Percentiles rank a stretch among this genome's conserved stretches.
Evolutionary conservation across 2,888 invertebrate species (phyloP).

Genomic region (Brachypterus glaber): DNA sequence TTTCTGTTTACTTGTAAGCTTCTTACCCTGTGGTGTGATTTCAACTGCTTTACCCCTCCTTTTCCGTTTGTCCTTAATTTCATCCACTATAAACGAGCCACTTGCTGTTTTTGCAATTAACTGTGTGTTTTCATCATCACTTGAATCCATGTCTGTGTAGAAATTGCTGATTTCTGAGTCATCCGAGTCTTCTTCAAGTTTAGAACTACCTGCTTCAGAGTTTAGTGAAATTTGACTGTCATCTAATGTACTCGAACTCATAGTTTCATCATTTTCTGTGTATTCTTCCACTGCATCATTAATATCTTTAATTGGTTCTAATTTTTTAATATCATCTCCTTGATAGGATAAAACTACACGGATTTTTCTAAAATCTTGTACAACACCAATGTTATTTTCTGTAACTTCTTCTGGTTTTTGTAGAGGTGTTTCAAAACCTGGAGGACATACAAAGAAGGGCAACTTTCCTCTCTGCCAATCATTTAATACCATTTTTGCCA

Average conservation of each 20-base stretch:
- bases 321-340: conserved; percentile 49
- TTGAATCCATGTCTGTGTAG: conserved; percentile 57
- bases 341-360: conserved; percentile 48
- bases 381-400: conserved; percentile 46
- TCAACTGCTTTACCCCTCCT: conserved; percentile 22
- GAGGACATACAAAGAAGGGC: conserved; percentile 87
- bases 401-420: conserved; percentile 30
- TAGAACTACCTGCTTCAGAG: conserved; percentile 20
- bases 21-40: conserved; percentile 36
- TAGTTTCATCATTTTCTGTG: conserved; percentile 7
- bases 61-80: conserved; percentile 20
- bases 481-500: conserved; percentile 91
- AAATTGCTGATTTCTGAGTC: conserved; percentile 57
- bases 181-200: conserved; percentile 35
- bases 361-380: conserved; percentile 78
- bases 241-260: too few relatives aligned
- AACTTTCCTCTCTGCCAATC: conserved; percentile 98
- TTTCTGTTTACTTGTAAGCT: conserved; percentile 66
- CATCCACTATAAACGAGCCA: conserved; percentile 44
- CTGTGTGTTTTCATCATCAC: conserved; percentile 41
- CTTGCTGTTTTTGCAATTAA: conserved; percentile 32
- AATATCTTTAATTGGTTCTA: conserved; percentile 40
- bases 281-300: conserved; percentile 29
- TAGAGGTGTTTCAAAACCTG: conserved; percentile 65
- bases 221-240: conserved; percentile 7